These are phyloP conservation scores for Rhincodon typus DNA, from an alignment of 2,797 vertebrate genomes.

Conservation along the genomic window DNA sequence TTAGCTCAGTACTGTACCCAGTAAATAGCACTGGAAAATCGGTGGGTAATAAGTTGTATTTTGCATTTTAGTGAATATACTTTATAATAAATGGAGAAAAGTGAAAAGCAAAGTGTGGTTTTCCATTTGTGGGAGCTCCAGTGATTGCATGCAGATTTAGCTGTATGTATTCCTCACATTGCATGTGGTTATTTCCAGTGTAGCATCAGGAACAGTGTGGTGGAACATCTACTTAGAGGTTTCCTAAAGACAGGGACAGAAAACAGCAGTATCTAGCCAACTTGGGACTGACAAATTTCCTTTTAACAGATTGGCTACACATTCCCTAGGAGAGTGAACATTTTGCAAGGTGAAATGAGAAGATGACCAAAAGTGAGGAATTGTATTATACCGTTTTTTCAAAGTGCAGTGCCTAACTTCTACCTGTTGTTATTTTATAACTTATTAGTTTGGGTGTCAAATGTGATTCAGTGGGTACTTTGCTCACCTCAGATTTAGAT, in stretches of 20 bases:
- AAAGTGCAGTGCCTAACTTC: background rate
- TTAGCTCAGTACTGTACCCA: background rate
- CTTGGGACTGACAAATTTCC: background rate
- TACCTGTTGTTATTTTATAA: background rate
- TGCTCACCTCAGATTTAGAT: background rate
- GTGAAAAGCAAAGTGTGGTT: background rate
- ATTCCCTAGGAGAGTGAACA: background rate
- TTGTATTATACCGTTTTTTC: background rate
- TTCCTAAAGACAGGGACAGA: background rate
- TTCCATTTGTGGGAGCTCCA: background rate
- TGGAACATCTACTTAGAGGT: background rate
- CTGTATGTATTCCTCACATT: background rate
- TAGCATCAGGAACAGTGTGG: background rate
- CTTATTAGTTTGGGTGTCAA: background rate
- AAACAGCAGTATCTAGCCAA: background rate
- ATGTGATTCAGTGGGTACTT: background rate
- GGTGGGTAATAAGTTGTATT: background rate
- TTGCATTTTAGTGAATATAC: background rate
- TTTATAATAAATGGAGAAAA: background rate
- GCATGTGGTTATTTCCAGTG: background rate
- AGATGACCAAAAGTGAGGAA: background rate
- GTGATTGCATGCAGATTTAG: background rate
- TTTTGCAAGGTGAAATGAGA: background rate
- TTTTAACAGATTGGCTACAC: background rate
- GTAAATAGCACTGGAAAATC: background rate